Base-by-base conservation (phyloP, 2,113 vertebrate genomes). In the Gallinago jamesoni region DNA sequence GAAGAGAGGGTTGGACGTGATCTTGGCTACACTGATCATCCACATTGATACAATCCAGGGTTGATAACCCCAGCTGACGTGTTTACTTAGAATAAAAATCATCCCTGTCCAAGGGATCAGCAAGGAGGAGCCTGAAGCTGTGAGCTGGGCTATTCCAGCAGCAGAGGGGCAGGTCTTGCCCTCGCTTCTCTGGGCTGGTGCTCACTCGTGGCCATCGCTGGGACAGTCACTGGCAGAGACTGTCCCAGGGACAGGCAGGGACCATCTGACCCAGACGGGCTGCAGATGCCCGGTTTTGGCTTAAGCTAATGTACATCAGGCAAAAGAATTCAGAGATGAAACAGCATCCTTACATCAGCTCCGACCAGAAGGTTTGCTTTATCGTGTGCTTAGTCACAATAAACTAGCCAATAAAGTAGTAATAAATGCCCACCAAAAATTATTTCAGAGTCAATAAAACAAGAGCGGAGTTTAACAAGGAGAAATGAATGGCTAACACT, bases 371-470 rank as follows among this genome's bases (percentile, higher is more conserved):
- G 64, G 35, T 83, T 89, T 90, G 89, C 39, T 97, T 96, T 93
- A 91, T 60, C 7, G 8, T 1, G 1, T 1, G 4, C 45, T 95
- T 76, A 96, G 74, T 82, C 81, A 82, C 84, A 89, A 93, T 82
- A 94, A 96, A 94, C 57, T 57, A 87, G 33, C 67, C 78, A 91
- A 85, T 89, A 89, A 96, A 95, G 50, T 35, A 75, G 62, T 62
- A 96, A 87, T 93, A 96, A 87, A 84, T 55, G 62, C 62, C 73
- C 74, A 89, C 45, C 66, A 87, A 82, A 89, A 91, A 56, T 35
- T 20, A 91, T 89, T 89, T 85, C 80, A 81, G 60, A 91, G 86
- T 75, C 93, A 59, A 52, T 96, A 95, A 96, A 91, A 90, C 52
- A 82, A 78, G 92, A 79, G 1, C 2, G 7, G 18, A 73, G 18